These are phyloP conservation scores for Clarias platycephalus DNA, from an alignment of 2,797 vertebrate species.

Conservation along the genomic window DNA sequence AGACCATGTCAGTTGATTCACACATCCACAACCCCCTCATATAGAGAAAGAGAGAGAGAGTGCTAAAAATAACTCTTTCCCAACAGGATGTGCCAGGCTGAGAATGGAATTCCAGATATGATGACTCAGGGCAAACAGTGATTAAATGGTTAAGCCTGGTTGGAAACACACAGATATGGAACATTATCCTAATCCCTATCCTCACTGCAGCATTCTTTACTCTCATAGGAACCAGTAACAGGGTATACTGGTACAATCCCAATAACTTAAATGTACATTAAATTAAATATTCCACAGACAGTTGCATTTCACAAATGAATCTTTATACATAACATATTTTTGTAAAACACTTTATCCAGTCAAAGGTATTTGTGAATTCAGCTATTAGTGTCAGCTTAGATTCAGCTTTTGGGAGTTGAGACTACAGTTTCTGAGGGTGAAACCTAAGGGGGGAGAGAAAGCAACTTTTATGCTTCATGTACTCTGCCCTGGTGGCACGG, in stretches of 20 bases:
- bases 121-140: slow-evolving; percentile 3
- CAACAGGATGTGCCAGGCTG: slow-evolving; percentile 20
- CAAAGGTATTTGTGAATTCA: background rate
- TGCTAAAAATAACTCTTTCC: slow-evolving; percentile 45
- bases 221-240: background rate
- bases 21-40: background rate
- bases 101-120: slow-evolving; percentile 44
- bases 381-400: background rate
- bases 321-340: background rate
- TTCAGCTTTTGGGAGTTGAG: background rate
- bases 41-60: too few species aligned
- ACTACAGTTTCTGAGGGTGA: background rate
- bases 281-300: background rate
- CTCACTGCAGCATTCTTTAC: background rate
- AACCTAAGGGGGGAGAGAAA: background rate
- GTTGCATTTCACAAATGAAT: background rate
- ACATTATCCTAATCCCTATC: background rate
- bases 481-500: background rate
- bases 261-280: background rate
- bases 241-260: background rate
- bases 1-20: background rate
- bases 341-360: background rate
- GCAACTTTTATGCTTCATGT: background rate
- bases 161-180: slow-evolving; percentile 3
- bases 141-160: slow-evolving; percentile 30